A percentile compares a stretch with the other conserved stretches of the same genome.
phyloP scores from a whole-genome alignment of 2,797 vertebrate species.

The Cynodonichthys magdalenae region DNA sequence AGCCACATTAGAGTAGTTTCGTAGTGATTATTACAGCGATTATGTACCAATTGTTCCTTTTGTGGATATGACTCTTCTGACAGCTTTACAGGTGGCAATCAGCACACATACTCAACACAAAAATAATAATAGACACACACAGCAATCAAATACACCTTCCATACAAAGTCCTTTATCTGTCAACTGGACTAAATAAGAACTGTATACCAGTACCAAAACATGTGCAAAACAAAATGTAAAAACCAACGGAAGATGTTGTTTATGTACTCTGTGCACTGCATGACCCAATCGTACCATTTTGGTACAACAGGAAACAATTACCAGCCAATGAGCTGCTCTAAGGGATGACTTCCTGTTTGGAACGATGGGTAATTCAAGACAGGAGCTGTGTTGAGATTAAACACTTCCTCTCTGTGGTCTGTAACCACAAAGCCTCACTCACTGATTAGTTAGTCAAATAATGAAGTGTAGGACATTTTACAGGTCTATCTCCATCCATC shows the following conservation, averaged over 20 bases:
- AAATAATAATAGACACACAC: constrained; percentile 32
- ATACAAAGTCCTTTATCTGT: constrained; percentile 24
- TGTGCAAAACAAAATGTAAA: constrained; percentile 30
- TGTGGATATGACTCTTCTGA: constrained; percentile 35
- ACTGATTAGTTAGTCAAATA: constrained; percentile 46
- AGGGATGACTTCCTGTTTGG: constrained; percentile 78
- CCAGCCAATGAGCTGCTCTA: constrained; percentile 76
- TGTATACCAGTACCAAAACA: constrained; percentile 22
- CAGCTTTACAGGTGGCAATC: constrained; percentile 46
- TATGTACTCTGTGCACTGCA: constrained; percentile 58
- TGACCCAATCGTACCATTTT: constrained; percentile 67
- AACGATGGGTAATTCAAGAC: constrained; percentile 79
- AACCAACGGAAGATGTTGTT: constrained; percentile 41
- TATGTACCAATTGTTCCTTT: constrained; percentile 66
- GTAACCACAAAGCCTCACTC: constrained; percentile 26
- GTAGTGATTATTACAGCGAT: constrained; percentile 65
- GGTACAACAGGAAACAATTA: constrained; percentile 79
- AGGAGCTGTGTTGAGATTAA: constrained; percentile 71
- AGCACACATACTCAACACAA: constrained; percentile 36
- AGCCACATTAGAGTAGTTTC: constrained; percentile 55
- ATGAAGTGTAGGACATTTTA: constrained; percentile 8
- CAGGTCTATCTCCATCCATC: constrained; percentile 4
- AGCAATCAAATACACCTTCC: constrained; percentile 3
- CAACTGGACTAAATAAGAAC: constrained; percentile 9
- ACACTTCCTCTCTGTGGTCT: constrained; percentile 69